Evolutionary conservation across 2,113 vertebrate species (phyloP).

Genomic region (Thunnus maccoyii): DNA sequence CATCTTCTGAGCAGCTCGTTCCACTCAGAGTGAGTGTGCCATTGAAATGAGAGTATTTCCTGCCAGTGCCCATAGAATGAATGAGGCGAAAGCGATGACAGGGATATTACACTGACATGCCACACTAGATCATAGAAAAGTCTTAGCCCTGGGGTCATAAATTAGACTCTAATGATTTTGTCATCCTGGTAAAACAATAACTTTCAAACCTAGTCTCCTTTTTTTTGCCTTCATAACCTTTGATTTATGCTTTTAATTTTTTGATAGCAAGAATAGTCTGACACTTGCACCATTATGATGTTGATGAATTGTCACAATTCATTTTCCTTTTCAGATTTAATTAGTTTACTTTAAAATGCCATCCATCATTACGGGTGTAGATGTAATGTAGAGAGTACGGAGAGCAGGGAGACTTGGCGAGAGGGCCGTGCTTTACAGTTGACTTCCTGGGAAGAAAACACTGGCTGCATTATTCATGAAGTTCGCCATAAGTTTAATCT

Average conservation of each 20-base stretch:
- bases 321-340: conserved; percentile 91
- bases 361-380: conserved; percentile 92
- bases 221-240: conserved; percentile 78
- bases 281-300: conserved; percentile 89
- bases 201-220: conserved; percentile 79
- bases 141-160: conserved; percentile 84
- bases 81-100: conserved; percentile 66
- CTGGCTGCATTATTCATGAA: conserved; percentile 89
- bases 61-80: conserved; percentile 66
- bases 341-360: conserved; percentile 94
- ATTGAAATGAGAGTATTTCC: conserved; percentile 73
- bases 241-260: conserved; percentile 99
- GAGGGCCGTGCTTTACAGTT: conserved; percentile 87
- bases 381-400: conserved; percentile 87
- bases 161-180: conserved; percentile 92
- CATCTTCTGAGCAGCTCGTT: conserved; percentile 51
- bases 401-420: conserved; percentile 76
- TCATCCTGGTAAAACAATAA: conserved; percentile 88
- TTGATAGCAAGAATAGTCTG: conserved; percentile 90
- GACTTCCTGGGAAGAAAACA: conserved; percentile 86
- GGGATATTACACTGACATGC: conserved; percentile 75
- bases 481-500: conserved; percentile 78
- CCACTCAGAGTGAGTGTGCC: conserved; percentile 56
- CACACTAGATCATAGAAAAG: conserved; percentile 75
- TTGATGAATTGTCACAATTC: conserved; percentile 88